phyloP scores from a whole-genome alignment of 1,140 invertebrate species.

The Calephelis virginiensis region DNA sequence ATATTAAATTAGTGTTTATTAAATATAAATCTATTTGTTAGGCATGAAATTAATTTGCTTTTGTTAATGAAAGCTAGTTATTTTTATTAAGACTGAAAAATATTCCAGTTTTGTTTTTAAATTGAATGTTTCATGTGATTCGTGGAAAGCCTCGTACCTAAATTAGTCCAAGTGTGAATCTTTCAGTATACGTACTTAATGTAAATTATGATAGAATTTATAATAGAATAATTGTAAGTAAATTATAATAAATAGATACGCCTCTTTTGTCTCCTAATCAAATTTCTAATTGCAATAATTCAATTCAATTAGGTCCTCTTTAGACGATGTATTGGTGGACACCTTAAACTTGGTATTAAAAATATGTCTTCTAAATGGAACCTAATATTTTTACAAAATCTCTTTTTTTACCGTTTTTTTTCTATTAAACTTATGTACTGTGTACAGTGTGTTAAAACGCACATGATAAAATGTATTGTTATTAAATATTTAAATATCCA shows the following conservation, averaged over 20 bases:
- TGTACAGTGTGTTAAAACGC: too few species aligned
- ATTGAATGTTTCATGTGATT: constrained; percentile 53
- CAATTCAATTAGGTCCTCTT: constrained; percentile 47
- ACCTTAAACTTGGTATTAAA: background rate
- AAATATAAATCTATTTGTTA: constrained; percentile 54
- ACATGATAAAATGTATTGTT: too few species aligned
- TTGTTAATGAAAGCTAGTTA: constrained; percentile 54
- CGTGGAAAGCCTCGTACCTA: constrained; percentile 59
- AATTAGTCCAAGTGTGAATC: constrained; percentile 72
- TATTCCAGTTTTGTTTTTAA: constrained; percentile 68
- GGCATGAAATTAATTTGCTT: constrained; percentile 47
- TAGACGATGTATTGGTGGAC: constrained; percentile 36
- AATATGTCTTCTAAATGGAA: constrained; percentile 43
- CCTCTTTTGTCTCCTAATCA: constrained; percentile 65
- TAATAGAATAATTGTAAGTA: constrained; percentile 75
- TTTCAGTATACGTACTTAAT: constrained; percentile 79
- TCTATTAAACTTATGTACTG: background rate
- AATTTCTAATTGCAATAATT: constrained; percentile 31
- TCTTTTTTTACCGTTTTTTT: background rate
- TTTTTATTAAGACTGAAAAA: constrained; percentile 73
- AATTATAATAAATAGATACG: constrained; percentile 61
- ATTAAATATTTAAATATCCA: too few species aligned
- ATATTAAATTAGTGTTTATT: constrained; percentile 70
- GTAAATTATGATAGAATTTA: constrained; percentile 77
- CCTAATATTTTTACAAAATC: constrained; percentile 31